Evolutionary conservation across 2,797 vertebrate species (phyloP).

Genomic region (Hipposideros larvatus): DNA sequence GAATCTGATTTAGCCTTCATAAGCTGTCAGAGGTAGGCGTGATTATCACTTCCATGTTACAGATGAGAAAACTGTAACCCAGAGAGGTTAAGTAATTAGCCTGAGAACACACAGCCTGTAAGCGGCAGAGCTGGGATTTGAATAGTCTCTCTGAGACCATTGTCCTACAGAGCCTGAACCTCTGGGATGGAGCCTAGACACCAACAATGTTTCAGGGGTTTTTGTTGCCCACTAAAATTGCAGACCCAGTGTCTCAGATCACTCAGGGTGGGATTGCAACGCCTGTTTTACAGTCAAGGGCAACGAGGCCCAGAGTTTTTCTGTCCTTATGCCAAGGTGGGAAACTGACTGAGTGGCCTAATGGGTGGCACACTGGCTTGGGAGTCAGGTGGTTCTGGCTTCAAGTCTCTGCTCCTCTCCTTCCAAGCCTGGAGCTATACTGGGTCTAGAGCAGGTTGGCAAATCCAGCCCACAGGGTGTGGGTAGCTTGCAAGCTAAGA

Average conservation of each 20-base stretch:
- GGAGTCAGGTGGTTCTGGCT: background rate
- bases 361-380: background rate
- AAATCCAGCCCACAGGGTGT: background rate
- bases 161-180: background rate
- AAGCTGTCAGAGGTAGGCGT: background rate
- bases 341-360: background rate
- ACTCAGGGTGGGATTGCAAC: fast-evolving
- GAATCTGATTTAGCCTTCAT: background rate
- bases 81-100: background rate
- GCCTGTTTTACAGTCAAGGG: background rate
- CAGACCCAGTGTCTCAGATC: background rate
- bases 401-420: background rate
- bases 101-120: background rate
- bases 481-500: background rate
- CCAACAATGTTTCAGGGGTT: background rate
- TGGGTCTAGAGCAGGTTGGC: background rate
- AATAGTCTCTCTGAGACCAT: background rate
- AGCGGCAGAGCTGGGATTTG: background rate
- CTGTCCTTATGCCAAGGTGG: background rate
- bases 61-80: background rate
- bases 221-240: fast-evolving
- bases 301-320: background rate
- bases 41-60: background rate
- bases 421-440: background rate
- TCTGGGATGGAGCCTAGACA: background rate